Conservation (phyloP, 2,888 invertebrate species). For the Pseudeuparius sepicola region DNA sequence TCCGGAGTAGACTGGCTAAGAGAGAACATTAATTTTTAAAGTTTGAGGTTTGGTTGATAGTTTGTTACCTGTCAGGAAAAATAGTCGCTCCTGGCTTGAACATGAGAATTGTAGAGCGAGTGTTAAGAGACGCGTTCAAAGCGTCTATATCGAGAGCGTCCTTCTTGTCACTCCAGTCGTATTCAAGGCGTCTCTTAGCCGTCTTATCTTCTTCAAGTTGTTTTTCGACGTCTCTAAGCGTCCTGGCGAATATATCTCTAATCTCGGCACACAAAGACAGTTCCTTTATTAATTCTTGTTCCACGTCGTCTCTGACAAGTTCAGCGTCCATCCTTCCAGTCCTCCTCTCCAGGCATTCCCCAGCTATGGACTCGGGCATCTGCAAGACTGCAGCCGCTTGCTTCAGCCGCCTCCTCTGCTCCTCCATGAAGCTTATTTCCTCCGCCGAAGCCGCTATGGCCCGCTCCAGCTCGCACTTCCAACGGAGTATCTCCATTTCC, state of each 20-base stretch:
- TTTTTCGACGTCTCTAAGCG: slow-evolving; percentile 54
- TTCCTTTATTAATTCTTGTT: slow-evolving; percentile 69
- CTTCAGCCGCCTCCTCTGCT: slow-evolving; percentile 56
- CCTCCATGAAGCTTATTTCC: slow-evolving; percentile 59
- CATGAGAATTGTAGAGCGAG: slow-evolving; percentile 58
- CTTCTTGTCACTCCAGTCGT: slow-evolving; percentile 86
- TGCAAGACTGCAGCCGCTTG: slow-evolving; percentile 56
- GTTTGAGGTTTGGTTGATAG: neutral
- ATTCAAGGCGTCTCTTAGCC: slow-evolving; percentile 71
- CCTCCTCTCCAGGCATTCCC: slow-evolving; percentile 63
- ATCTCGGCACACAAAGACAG: slow-evolving; percentile 61
- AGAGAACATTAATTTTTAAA: slow-evolving; percentile 6
- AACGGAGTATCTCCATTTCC: slow-evolving; percentile 58
- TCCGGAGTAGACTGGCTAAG: slow-evolving; percentile 70
- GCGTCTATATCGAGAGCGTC: slow-evolving; percentile 70
- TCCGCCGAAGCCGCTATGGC: slow-evolving; percentile 57
- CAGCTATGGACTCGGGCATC: slow-evolving; percentile 64
- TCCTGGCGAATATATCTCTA: slow-evolving; percentile 49
- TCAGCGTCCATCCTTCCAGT: slow-evolving; percentile 61
- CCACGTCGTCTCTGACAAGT: slow-evolving; percentile 63
- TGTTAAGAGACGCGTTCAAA: slow-evolving; percentile 55
- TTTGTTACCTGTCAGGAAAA: slow-evolving; percentile 57
- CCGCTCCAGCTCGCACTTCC: slow-evolving; percentile 66
- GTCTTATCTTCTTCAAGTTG: slow-evolving; percentile 67
- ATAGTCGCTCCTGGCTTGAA: slow-evolving; percentile 74